These are phyloP conservation scores for Gnathonemus echidnorhynchus DNA, from an alignment of 2,113 vertebrate genomes.

Conservation along the genomic window DNA sequence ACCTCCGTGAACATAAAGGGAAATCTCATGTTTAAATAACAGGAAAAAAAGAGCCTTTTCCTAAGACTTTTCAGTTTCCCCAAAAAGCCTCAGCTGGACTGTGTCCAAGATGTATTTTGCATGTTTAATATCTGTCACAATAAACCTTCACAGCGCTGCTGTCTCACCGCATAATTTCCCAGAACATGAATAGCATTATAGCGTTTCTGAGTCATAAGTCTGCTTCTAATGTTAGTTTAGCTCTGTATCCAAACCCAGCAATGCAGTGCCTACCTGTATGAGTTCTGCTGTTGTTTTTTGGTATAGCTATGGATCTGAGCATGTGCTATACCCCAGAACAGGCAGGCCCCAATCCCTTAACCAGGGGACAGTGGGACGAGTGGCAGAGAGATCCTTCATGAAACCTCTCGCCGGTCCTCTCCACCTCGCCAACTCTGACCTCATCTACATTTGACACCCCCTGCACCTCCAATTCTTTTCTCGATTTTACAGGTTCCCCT, in stretches of 20 bases:
- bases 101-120: neutral
- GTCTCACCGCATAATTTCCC: neutral
- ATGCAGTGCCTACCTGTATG: neutral
- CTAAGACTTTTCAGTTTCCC: neutral
- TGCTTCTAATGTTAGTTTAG: neutral
- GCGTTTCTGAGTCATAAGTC: neutral
- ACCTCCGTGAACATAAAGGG: neutral
- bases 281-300: neutral
- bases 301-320: neutral
- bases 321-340: neutral
- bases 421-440: neutral
- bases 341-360: neutral
- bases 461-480: neutral
- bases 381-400: neutral
- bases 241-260: neutral
- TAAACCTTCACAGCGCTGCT: neutral
- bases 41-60: neutral
- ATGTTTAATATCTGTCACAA: constrained; percentile 7
- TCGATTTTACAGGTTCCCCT: neutral
- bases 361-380: neutral
- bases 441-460: neutral
- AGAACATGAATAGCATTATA: constrained; percentile 7
- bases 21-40: neutral
- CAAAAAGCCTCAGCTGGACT: neutral
- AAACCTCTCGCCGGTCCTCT: neutral